These are phyloP conservation scores for Drosophila anomalata DNA, from an alignment of 2,888 invertebrate genomes.

Conservation along the genomic window DNA sequence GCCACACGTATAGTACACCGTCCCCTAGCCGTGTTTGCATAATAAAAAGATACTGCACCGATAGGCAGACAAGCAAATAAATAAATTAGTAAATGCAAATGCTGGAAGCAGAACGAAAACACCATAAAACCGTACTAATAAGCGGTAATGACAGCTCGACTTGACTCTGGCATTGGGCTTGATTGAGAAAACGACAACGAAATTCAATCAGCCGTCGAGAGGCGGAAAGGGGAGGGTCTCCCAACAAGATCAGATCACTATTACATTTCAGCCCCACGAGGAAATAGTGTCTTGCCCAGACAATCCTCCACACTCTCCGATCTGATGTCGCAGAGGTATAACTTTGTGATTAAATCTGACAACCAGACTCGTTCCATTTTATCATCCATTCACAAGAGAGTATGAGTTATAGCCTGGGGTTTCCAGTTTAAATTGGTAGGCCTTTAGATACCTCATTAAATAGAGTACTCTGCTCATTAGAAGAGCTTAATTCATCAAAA, in stretches of 20 bases:
- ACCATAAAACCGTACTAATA: slow-evolving; percentile 32
- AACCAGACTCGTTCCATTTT: not conserved
- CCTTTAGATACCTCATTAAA: slow-evolving; percentile 37
- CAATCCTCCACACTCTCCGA: slow-evolving; percentile 16
- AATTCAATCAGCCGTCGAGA: slow-evolving; percentile 55
- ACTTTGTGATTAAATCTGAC: not conserved
- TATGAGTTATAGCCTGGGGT: slow-evolving; percentile 11
- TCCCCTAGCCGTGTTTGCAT: slow-evolving; percentile 50
- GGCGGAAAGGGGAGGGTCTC: not conserved
- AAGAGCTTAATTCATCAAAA: not conserved
- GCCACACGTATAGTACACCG: slow-evolving; percentile 37
- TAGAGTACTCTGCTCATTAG: slow-evolving; percentile 43
- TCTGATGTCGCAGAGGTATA: not conserved
- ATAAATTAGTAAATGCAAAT: slow-evolving; percentile 51
- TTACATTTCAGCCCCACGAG: slow-evolving; percentile 2
- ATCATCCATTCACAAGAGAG: slow-evolving; percentile 1
- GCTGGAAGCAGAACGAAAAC: slow-evolving; percentile 1
- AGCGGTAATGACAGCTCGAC: slow-evolving; percentile 54
- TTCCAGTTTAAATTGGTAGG: slow-evolving; percentile 20
- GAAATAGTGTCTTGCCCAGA: slow-evolving; percentile 21
- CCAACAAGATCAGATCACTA: not conserved
- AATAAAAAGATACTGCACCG: slow-evolving; percentile 59
- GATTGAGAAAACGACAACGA: slow-evolving; percentile 54
- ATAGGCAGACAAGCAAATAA: slow-evolving; percentile 54
- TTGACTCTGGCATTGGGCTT: slow-evolving; percentile 68